phyloP scores from a whole-genome alignment of 2,113 vertebrate genomes.

The Microcebus griseorufus region DNA sequence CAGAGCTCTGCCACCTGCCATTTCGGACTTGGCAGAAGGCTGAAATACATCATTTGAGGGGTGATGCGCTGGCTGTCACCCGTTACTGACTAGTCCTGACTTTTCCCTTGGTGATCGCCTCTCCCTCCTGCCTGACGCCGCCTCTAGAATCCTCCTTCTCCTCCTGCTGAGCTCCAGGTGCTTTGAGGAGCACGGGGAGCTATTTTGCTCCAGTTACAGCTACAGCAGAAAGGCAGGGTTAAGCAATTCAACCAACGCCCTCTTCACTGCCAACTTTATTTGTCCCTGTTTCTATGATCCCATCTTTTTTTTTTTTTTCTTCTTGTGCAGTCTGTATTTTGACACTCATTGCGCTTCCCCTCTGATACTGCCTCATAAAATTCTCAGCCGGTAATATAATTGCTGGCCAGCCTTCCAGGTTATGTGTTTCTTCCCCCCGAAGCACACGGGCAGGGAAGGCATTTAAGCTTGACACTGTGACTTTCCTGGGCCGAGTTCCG shows the following conservation, averaged over 20 bases:
- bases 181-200: not conserved
- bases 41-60: constrained; percentile 74
- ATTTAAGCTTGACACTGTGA: constrained; percentile 66
- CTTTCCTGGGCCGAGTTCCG: constrained; percentile 64
- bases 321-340: constrained; percentile 14
- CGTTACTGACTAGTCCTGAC: constrained; percentile 32
- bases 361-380: constrained; percentile 72
- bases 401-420: constrained; percentile 30
- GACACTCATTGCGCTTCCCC: constrained; percentile 59
- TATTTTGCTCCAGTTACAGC: constrained; percentile 1
- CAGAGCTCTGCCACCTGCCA: constrained; percentile 70
- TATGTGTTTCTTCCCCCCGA: not conserved
- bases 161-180: not conserved
- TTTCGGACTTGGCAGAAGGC: constrained; percentile 60
- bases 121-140: not conserved
- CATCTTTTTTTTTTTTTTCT: not conserved
- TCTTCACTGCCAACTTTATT: constrained; percentile 45
- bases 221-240: not conserved
- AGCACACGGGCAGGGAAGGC: constrained; percentile 33
- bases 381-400: constrained; percentile 52
- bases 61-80: constrained; percentile 54
- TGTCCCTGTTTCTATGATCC: constrained; percentile 3
- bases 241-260: constrained; percentile 33
- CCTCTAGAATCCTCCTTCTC: not conserved
- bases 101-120: not conserved